These are phyloP conservation scores for Scaptomyza hsui DNA, from an alignment of 1,140 invertebrate genomes.

Conservation along the genomic window DNA sequence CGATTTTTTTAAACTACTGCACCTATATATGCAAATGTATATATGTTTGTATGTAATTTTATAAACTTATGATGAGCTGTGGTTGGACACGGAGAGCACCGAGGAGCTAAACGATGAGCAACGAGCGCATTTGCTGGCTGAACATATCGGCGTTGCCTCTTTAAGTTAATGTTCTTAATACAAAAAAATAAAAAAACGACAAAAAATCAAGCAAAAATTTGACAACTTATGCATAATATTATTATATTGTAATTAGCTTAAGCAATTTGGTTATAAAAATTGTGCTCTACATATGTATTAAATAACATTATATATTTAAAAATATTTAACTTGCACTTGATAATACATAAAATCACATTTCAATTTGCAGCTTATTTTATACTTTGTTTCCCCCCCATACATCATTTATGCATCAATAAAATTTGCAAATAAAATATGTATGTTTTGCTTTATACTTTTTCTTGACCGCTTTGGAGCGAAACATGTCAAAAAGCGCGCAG, in stretches of 20 bases:
- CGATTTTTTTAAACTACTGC: slow-evolving; percentile 4
- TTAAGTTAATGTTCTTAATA: slow-evolving; percentile 44
- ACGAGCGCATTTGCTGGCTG: slow-evolving; percentile 80
- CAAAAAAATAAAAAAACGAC: neutral
- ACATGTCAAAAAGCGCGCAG: neutral
- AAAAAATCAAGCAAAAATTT: slow-evolving; percentile 4
- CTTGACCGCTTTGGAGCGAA: neutral
- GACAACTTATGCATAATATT: slow-evolving; percentile 26
- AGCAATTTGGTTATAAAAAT: slow-evolving; percentile 32
- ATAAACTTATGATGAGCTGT: neutral
- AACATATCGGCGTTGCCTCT: slow-evolving; percentile 77
- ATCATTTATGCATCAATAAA: neutral
- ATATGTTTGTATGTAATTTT: slow-evolving; percentile 26
- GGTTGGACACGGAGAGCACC: slow-evolving; percentile 56
- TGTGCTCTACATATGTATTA: slow-evolving; percentile 39
- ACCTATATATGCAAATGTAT: slow-evolving; percentile 28
- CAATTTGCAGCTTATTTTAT: neutral
- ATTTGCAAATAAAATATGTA: neutral
- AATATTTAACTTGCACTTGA: neutral
- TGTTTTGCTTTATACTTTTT: neutral
- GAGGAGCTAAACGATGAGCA: slow-evolving; percentile 54
- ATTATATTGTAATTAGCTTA: slow-evolving; percentile 24
- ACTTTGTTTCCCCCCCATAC: neutral
- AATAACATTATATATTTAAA: slow-evolving; percentile 23
- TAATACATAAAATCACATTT: neutral